These are phyloP conservation scores for Perca flavescens DNA, from an alignment of 2,113 vertebrate species.

Conservation along the genomic window DNA sequence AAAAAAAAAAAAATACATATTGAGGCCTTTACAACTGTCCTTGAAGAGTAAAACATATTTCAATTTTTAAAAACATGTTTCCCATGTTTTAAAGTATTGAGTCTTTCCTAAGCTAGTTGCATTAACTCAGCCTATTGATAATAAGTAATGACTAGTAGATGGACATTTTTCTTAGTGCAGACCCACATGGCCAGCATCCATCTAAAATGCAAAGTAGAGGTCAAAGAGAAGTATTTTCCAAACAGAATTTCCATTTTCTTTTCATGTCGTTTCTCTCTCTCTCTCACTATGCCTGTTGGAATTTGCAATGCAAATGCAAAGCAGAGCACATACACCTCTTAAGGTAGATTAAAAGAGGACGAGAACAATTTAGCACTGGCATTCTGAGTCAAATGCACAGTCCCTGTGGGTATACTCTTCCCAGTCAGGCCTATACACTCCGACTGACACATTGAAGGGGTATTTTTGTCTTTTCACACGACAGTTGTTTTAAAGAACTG, in stretches of 20 bases:
- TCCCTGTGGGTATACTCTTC: not conserved
- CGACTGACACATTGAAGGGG: not conserved
- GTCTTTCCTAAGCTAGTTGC: not conserved
- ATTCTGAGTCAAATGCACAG: slow-evolving; percentile 1
- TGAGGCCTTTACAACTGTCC: no score
- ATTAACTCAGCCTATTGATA: not conserved
- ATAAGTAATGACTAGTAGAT: not conserved
- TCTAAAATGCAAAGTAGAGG: slow-evolving; percentile 23
- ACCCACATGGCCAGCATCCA: not conserved
- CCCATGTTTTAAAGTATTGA: no score
- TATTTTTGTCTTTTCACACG: slow-evolving; percentile 18
- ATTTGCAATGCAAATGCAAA: slow-evolving; percentile 51
- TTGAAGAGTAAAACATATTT: no score
- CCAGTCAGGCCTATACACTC: not conserved
- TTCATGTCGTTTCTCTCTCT: not conserved
- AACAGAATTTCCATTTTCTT: not conserved
- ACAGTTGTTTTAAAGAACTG: not conserved
- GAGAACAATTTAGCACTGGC: slow-evolving; percentile 22
- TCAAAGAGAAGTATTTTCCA: slow-evolving; percentile 1
- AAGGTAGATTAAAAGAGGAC: slow-evolving; percentile 24
- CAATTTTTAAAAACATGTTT: no score
- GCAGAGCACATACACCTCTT: slow-evolving; percentile 16
- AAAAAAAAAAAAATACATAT: no score
- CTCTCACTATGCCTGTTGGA: not conserved
- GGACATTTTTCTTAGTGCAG: not conserved